These are phyloP conservation scores for Takifugu flavidus DNA, from an alignment of 2,113 vertebrate species.

Conservation along the genomic window DNA sequence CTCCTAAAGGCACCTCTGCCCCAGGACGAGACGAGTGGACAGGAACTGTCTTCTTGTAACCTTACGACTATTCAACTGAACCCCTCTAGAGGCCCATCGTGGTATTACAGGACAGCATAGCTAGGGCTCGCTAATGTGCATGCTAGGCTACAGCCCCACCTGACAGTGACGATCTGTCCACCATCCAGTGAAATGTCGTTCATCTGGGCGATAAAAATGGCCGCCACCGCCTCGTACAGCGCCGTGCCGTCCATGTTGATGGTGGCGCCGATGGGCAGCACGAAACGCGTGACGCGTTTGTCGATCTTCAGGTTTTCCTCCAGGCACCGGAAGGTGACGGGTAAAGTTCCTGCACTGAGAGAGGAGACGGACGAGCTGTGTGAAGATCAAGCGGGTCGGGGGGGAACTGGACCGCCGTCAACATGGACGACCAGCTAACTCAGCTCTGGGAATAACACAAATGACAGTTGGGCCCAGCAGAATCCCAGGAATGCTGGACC, in stretches of 20 bases:
- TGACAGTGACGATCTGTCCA: slow-evolving; percentile 82
- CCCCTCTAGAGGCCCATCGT: too few relatives aligned
- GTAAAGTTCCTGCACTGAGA: slow-evolving; percentile 78
- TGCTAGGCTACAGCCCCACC: slow-evolving; percentile 53
- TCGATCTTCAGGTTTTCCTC: slow-evolving; percentile 83
- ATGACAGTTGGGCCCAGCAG: too few relatives aligned
- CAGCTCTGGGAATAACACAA: too few relatives aligned
- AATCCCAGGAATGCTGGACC: too few relatives aligned
- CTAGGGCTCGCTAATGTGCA: too few relatives aligned
- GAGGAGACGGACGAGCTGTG: background rate
- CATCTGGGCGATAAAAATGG: slow-evolving; percentile 87
- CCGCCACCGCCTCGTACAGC: slow-evolving; percentile 82
- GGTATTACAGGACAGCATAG: too few relatives aligned
- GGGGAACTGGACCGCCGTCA: slow-evolving; percentile 1
- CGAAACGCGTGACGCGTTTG: slow-evolving; percentile 81
- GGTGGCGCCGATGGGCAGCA: slow-evolving; percentile 83
- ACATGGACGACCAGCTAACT: too few relatives aligned
- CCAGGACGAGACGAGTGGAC: too few relatives aligned
- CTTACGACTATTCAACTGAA: too few relatives aligned
- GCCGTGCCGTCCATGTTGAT: slow-evolving; percentile 86
- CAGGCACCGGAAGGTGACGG: slow-evolving; percentile 83
- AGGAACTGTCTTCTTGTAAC: too few relatives aligned
- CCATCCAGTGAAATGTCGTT: slow-evolving; percentile 77
- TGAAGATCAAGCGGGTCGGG: background rate
- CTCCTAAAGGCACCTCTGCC: too few relatives aligned